Conservation (phyloP, 2,888 invertebrate genomes). For the Zootermopsis nevadensis region DNA sequence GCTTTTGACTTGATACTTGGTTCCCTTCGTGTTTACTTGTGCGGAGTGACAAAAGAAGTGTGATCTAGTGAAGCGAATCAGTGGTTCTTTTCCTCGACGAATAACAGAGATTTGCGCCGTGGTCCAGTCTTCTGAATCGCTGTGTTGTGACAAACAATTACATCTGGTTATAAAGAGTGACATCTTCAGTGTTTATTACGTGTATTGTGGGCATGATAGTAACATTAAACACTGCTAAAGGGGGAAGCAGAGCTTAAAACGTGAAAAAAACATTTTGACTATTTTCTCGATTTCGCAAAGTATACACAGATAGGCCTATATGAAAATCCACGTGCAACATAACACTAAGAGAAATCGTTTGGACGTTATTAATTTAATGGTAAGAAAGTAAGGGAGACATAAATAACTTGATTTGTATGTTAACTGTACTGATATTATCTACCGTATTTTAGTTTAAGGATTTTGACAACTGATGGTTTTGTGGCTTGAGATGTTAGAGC, state of each 20-base stretch:
- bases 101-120: background rate
- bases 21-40: background rate
- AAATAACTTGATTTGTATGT: too few species aligned
- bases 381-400: too few species aligned
- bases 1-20: background rate
- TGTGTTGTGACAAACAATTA: background rate
- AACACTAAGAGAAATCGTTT: background rate
- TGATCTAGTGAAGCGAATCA: background rate
- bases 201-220: slow-evolving; percentile 32
- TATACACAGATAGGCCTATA: background rate
- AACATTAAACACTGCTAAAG: background rate
- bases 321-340: background rate
- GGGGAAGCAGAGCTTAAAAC: slow-evolving; percentile 12
- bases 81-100: background rate
- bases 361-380: background rate
- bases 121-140: background rate
- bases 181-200: slow-evolving; percentile 22
- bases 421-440: too few species aligned
- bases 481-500: too few species aligned
- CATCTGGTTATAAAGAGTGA: slow-evolving; percentile 1
- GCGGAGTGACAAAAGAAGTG: background rate
- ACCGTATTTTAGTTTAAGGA: too few species aligned
- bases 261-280: slow-evolving; percentile 1
- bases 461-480: too few species aligned
- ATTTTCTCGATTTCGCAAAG: background rate